Percentiles rank a stretch among this genome's conserved stretches.
phyloP scores from a whole-genome alignment of 2,888 invertebrate genomes.

The Parnassius orleans region DNA sequence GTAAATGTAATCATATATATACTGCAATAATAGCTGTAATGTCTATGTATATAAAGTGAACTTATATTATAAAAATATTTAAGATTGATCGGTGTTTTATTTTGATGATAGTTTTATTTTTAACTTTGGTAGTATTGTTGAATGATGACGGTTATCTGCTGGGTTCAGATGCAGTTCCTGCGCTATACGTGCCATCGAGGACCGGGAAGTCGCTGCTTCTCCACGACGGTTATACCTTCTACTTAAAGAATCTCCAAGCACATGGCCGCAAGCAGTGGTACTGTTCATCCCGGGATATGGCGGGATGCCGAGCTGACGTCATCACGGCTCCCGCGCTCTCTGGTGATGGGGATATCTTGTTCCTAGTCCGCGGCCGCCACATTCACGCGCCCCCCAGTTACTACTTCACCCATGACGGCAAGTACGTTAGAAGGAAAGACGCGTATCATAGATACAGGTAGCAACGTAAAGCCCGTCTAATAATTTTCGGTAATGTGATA shows the following conservation, averaged over 20 bases:
- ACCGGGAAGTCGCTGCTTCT: conserved; percentile 73
- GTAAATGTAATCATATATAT: conserved; percentile 5
- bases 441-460: conserved; percentile 74
- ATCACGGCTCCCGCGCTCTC: conserved; percentile 64
- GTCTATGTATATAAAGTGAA: conserved; percentile 9
- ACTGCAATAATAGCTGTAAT: conserved; percentile 16
- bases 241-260: conserved; percentile 73
- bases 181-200: conserved; percentile 76
- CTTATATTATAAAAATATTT: conserved; percentile 10
- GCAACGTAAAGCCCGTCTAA: conserved; percentile 33
- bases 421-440: conserved; percentile 73
- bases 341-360: conserved; percentile 66
- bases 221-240: conserved; percentile 74
- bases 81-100: conserved; percentile 6
- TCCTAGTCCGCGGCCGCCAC: conserved; percentile 69
- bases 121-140: conserved; percentile 24
- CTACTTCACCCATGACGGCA: conserved; percentile 73
- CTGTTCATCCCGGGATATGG: conserved; percentile 75
- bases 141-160: conserved; percentile 39
- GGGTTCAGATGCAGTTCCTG: conserved; percentile 65
- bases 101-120: conserved; percentile 5
- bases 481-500: conserved; percentile 3
- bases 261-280: conserved; percentile 77
- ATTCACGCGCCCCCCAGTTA: conserved; percentile 73
- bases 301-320: conserved; percentile 73